Base-by-base conservation (phyloP, 2,797 vertebrate genomes). In the Anguilla obscura region DNA sequence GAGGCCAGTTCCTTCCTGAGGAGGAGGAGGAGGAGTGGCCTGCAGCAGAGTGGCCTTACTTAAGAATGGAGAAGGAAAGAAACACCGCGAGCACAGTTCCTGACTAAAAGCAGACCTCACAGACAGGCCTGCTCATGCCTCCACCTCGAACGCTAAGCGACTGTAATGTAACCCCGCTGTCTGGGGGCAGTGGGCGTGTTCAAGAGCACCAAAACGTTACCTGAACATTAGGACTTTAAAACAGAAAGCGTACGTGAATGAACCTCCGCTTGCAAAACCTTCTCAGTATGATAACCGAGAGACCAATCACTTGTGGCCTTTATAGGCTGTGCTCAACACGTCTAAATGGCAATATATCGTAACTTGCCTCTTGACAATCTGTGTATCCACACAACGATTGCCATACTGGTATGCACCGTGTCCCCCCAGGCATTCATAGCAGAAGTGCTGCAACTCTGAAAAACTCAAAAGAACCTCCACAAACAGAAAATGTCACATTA, bases 11-110 rank as follows among this genome's bases (percentile, higher is more conserved):
- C 27, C 66, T 30, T 66, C 63, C 63, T 79, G 16, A 14, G 12
- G 3, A 36, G 63, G 2, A 30, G 18, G 30, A 10, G 9, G 12
- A 30, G 21, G 40, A 48, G 40, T 36, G 36, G 40, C 76, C 27
- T 27, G 27, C 71, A 33, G 8, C 71, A 36, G 16, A 10, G 50
- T 52, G 50, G 45, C 40, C 45, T n/a, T 14, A 18, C 7, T 79
- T n/a, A 4, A 50, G 27, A 82, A 82, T 50, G 79, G 40, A 82
- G 79, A 82, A 82, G 79, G 79, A 82, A 82, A 40, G 33, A 76
- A 45, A 30, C 71, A 36, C 16, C 14, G 79, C 14, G 10, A 50
- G 7, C 10, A 2, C 40, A 50, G 79, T n/a, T 82, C 45, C 79
- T 82, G 79, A 50, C 79, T 82, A n/a, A 82, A 82, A 82, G 50